Evolutionary conservation across 1,140 invertebrate species (phyloP), one percentile per base, ranked within the genome.

Genomic region (Drosophila ficusphila): DNA sequence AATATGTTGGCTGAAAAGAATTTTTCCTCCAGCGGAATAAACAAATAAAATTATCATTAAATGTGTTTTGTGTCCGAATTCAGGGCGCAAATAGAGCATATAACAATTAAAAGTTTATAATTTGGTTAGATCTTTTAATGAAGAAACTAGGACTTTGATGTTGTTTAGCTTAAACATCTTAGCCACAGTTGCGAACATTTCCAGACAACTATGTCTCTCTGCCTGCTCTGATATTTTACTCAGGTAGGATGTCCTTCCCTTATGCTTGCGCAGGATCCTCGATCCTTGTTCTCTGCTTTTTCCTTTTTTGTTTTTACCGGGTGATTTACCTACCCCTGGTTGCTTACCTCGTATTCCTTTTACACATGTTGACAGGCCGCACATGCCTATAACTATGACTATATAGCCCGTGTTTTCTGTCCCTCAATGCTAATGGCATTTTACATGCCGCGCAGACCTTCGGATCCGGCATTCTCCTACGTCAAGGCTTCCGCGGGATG

Each of bases 351-450:
- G 39, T 56, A 71, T 64, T 46, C 48, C 42, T 42, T 46, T 49
- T 85, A 74, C 47, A 52, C 52, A 76, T 70, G 49, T 76, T 86
- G 74, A 76, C 49, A 82, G 72, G 52, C 52, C 57, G 67, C 71
- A 81, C 77, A 79, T 79, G 76, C 76, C 69, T 12, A 53, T 12
- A 27, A 53, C 54, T 53, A 54, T 42, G 41, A 42, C 47, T 44
- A 51, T 65, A 49, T 67, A 41, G 25, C 14, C 44, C 7, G 58
- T 61, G 39, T 53, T 53, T 58, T 38, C 58, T 56, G 47, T 54
- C 23, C 51, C 72, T 77, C 76, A 85, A 77, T 74, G 81, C 71
- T 85, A 85, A 85, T 86, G 58, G 41, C 72, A 65, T 68, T 54
- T 54, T 76, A 69, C 79, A 79, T 49, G 57, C 29, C 41, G 7